Evolutionary conservation across 2,113 vertebrate genomes (phyloP), one percentile per base, ranked within the genome.

Genomic region (Stigmatopora argus): DNA sequence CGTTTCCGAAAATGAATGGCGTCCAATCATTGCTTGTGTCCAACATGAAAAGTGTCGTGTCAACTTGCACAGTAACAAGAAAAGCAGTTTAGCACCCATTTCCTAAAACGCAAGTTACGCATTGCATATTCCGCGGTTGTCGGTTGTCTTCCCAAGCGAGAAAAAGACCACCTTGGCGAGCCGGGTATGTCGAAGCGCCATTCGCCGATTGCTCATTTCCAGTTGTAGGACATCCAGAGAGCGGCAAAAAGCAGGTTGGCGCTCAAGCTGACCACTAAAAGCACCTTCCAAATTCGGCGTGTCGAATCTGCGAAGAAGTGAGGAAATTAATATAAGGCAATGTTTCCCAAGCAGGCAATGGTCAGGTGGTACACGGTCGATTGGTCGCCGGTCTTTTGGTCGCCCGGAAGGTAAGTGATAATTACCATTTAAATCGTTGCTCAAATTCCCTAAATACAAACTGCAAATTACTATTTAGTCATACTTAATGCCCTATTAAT

Each of bases 221-320:
- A 92, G 80, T 85, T 93, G 81, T 89, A 87, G 88, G 95, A 97
- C 70, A 93, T 75, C 48, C 94, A 97, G 73, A 93, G 85, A 0
- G 90, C 88, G 1, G 89, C 89, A 83, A 96, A 94, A 53, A 92
- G 18, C n/a, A 95, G 80, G 52, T 98, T 98, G 77, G 89, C 78
- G 0, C 93, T 91, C 81, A 99, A 78, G 80, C 97, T 99, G 44
- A 86, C 15, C 0, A 94, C 88, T 3, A 98, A 82, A 55, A 98
- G 87, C 8, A 92, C 91, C 0, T 89, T 87, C 65, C 92, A 88
- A 17, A 93, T 41, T 0, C 86, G 82, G 56, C 74, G 77, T 19
- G 83, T 87, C 0, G 90, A 53, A 8, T 92, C 96, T 96, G 85
- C 0, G 61, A 12, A 19, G 1, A 12, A 41, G 15, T 60, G 17